Percentiles rank a stretch among this genome's conserved stretches.
phyloP scores from a whole-genome alignment of 1,140 invertebrate species.

The Apocrypta bakeri region DNA sequence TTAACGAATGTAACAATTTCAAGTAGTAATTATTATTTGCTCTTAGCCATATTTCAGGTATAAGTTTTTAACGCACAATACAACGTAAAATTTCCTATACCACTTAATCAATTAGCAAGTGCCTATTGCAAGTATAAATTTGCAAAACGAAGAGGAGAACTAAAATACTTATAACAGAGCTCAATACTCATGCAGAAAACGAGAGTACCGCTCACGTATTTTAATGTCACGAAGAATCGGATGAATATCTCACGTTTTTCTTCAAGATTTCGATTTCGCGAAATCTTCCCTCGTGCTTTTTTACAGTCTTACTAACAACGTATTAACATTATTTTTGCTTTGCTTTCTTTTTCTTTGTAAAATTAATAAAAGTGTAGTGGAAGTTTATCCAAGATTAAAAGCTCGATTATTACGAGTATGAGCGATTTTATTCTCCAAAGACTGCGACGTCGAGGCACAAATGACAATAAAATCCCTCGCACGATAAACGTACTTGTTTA shows the following conservation, averaged over 20 bases:
- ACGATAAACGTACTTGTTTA: slow-evolving; percentile 10
- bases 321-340: slow-evolving; percentile 22
- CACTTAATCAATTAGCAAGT: slow-evolving; percentile 36
- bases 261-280: slow-evolving; percentile 20
- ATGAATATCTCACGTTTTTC: slow-evolving; percentile 32
- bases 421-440: slow-evolving; percentile 34
- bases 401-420: slow-evolving; percentile 43
- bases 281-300: slow-evolving; percentile 26
- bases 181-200: slow-evolving; percentile 50
- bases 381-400: slow-evolving; percentile 36
- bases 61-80: too few relatives aligned
- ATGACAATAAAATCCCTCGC: slow-evolving; percentile 31
- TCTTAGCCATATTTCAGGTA: too few relatives aligned
- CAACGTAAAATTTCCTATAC: neutral
- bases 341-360: neutral
- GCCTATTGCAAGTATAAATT: slow-evolving; percentile 13
- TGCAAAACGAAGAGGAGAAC: neutral
- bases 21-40: too few relatives aligned
- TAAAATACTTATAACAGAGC: slow-evolving; percentile 17
- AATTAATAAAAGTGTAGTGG: slow-evolving; percentile 26
- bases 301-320: slow-evolving; percentile 52
- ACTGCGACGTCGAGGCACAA: slow-evolving; percentile 41
- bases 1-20: too few relatives aligned
- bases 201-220: slow-evolving; percentile 42
- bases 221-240: slow-evolving; percentile 49